A percentile compares a stretch with the other conserved stretches of the same genome.
Conservation (phyloP, 2,797 vertebrate species). For the Brachyalestes nurse region DNA sequence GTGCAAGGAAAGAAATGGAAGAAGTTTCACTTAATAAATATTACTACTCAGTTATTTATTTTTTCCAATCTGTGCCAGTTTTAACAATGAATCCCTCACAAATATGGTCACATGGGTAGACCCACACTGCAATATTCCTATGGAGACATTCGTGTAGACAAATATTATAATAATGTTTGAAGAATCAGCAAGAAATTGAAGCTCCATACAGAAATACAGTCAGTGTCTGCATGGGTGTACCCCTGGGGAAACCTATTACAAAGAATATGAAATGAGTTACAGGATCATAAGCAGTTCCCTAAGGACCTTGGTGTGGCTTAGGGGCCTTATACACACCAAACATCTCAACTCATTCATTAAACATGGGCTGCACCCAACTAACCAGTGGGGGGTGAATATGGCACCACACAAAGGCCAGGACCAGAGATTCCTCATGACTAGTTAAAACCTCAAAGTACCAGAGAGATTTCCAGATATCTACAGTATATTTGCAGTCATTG, state of each 20-base stretch:
- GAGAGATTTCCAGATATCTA: neutral
- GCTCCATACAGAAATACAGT: neutral
- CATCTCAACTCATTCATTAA: conserved; percentile 50
- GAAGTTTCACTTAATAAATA: neutral
- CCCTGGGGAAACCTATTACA: conserved; percentile 29
- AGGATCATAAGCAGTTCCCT: conserved; percentile 44
- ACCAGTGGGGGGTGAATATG: neutral
- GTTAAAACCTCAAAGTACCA: neutral
- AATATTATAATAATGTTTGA: neutral
- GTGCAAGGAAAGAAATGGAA: neutral
- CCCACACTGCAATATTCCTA: neutral
- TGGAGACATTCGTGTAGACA: neutral
- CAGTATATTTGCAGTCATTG: neutral
- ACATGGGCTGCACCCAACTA: conserved; percentile 13
- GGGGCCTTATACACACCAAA: conserved; percentile 20
- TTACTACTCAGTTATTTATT: neutral
- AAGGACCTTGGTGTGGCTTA: conserved; percentile 18
- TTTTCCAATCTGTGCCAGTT: neutral
- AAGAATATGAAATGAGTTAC: conserved; percentile 53
- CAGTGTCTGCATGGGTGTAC: neutral
- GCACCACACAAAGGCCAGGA: neutral
- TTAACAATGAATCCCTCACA: neutral
- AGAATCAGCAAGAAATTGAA: neutral
- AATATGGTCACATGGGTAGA: too few species aligned
- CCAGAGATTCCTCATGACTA: neutral